A percentile compares a stretch with the other conserved stretches of the same genome.
Evolutionary conservation across 2,113 vertebrate genomes (phyloP).

Genomic region (Cichladusa arquata): DNA sequence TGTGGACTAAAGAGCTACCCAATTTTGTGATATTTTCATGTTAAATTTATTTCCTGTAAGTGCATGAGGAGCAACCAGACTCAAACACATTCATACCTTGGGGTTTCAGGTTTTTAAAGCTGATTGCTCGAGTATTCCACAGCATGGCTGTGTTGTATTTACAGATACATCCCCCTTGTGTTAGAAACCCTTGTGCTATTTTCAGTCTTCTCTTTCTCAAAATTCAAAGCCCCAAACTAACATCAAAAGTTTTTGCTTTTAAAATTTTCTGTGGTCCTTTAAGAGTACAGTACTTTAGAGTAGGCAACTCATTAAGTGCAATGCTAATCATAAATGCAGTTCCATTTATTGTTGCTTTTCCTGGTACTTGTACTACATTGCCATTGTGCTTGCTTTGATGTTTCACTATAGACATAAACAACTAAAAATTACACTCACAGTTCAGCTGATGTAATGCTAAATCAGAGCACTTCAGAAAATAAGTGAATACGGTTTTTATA

Average conservation of each 20-base stretch:
- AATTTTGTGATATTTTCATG: constrained; percentile 20
- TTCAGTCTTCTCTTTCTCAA: neutral
- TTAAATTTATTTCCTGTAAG: neutral
- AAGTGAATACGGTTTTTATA: neutral
- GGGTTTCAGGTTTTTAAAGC: neutral
- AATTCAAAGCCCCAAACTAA: neutral
- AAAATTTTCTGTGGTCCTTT: neutral
- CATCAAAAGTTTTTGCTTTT: neutral
- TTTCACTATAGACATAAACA: neutral
- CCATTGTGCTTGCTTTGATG: neutral
- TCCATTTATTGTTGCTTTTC: neutral
- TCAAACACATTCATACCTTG: neutral
- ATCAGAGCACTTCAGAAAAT: neutral
- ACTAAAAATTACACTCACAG: neutral
- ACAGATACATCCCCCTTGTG: neutral
- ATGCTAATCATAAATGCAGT: neutral
- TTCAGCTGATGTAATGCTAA: neutral
- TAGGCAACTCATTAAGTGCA: neutral
- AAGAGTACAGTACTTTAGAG: neutral
- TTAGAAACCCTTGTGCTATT: neutral
- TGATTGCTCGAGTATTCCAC: neutral
- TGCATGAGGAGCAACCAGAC: constrained; percentile 6
- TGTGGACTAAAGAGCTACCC: constrained; percentile 11
- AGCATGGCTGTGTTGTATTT: neutral
- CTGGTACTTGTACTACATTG: neutral